Evolutionary conservation across 2,113 vertebrate genomes (phyloP).

Genomic region (Actenoides lindsayi): DNA sequence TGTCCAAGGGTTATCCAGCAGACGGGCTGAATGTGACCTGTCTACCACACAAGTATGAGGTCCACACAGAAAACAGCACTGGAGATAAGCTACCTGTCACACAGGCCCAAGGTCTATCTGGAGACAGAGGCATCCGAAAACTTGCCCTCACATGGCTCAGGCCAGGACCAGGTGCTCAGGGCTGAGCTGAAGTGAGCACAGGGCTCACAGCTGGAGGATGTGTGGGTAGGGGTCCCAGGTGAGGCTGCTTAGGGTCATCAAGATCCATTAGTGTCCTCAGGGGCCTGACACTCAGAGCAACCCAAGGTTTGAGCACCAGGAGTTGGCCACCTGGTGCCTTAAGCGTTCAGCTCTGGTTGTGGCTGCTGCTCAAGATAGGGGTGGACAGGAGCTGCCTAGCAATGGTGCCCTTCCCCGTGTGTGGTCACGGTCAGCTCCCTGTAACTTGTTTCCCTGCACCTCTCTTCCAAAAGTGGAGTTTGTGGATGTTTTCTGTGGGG

Average conservation of each 20-base stretch:
- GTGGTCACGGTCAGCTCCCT: fast-evolving
- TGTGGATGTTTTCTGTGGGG: neutral
- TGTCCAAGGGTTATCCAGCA: neutral
- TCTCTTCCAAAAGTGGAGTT: neutral
- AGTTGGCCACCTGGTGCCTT: neutral
- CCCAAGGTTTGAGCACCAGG: neutral
- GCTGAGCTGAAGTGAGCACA: neutral
- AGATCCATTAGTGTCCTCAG: neutral
- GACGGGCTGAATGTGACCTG: neutral
- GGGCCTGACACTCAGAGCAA: neutral
- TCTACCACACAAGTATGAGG: neutral
- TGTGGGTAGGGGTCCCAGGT: no score
- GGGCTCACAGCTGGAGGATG: neutral
- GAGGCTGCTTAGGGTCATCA: neutral
- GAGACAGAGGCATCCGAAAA: neutral
- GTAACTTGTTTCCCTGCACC: neutral
- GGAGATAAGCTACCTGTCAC: neutral
- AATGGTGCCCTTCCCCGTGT: neutral
- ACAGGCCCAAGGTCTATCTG: neutral
- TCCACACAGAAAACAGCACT: neutral
- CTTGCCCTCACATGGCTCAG: neutral
- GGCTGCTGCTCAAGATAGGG: neutral
- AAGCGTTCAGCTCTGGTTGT: neutral
- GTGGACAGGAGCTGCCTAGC: neutral
- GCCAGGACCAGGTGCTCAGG: neutral